Conservation (phyloP, 2,113 vertebrate genomes). For the Scomber japonicus region DNA sequence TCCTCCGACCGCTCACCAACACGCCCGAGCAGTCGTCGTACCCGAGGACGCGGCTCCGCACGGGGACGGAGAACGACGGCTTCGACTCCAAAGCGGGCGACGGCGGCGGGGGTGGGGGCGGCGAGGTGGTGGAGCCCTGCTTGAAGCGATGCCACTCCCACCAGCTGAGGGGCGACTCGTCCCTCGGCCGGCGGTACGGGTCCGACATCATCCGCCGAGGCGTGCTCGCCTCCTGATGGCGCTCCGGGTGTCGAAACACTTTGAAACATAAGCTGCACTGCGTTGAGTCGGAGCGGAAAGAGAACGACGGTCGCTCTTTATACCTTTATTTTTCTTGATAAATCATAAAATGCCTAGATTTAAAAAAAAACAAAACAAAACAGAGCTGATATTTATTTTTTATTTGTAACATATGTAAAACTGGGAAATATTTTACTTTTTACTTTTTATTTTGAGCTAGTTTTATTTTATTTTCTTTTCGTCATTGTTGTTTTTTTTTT, state of each 20-base stretch:
- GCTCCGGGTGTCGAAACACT: neutral
- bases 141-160: constrained; percentile 89
- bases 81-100: constrained; percentile 87
- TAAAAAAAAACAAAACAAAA: constrained; percentile 22
- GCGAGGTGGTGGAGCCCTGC: constrained; percentile 87
- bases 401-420: constrained; percentile 81
- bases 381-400: constrained; percentile 84
- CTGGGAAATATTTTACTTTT: constrained; percentile 70
- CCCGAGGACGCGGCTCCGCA: constrained; percentile 84
- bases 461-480: constrained; percentile 24
- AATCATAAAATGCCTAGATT: constrained; percentile 60
- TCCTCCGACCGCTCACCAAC: constrained; percentile 70
- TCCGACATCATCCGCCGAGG: constrained; percentile 92
- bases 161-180: constrained; percentile 85
- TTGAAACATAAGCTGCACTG: constrained; percentile 48
- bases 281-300: neutral
- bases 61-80: constrained; percentile 86
- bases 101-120: constrained; percentile 84
- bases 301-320: constrained; percentile 37
- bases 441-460: constrained; percentile 71
- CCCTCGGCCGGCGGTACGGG: constrained; percentile 87
- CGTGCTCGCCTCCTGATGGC: constrained; percentile 94
- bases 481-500: neutral
- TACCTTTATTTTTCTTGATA: constrained; percentile 70
- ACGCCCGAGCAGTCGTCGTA: constrained; percentile 43